Evolutionary conservation across 2,888 invertebrate genomes (phyloP), one percentile per base, ranked within the genome.

Genomic region (Plusia festucae): DNA sequence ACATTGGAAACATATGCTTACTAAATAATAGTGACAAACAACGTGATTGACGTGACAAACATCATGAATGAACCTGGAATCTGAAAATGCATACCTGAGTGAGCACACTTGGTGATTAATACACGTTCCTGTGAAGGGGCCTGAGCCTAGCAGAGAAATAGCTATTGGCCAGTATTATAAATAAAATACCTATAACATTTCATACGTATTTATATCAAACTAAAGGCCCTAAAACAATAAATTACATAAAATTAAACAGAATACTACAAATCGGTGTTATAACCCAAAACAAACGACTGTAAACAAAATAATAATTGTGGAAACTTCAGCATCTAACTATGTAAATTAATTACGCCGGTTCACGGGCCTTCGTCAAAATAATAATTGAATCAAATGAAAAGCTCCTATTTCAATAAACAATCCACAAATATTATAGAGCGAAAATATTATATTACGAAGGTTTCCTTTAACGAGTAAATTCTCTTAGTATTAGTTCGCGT

Each of bases 321-420:
- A 60, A 71, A 73, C 67, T 65, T 73, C 66, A 49, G 46, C 59
- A 70, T 62, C 76, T 68, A 65, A 68, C 70, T 66, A 78, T 76
- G 68, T 73, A 77, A 77, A 77, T 77, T 67, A 78, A 78, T 79
- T 78, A 70, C 40, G 74, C 66, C 51, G 34, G 53, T 66, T 55
- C 51, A 62, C 46, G 65, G 67, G 68, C 72, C 62, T 73, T 66
- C 68, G 40, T 40, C 40, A 40, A 40, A 40, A 67, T 68, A 73
- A 76, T 82, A 78, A 79, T 82, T 79, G 76, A 65, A 76, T 76
- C 65, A 68, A 79, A 79, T 79, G 68, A 75, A 77, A 78, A 73
- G 78, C 81, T 78, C 73, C 76, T 62, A 73, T 76, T 78, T 68
- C 64, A 74, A 65, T 76, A 73, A 79, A 73, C 75, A 81, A 77